These are phyloP conservation scores for Orussus abietinus DNA, from an alignment of 1,140 invertebrate genomes.

Conservation along the genomic window DNA sequence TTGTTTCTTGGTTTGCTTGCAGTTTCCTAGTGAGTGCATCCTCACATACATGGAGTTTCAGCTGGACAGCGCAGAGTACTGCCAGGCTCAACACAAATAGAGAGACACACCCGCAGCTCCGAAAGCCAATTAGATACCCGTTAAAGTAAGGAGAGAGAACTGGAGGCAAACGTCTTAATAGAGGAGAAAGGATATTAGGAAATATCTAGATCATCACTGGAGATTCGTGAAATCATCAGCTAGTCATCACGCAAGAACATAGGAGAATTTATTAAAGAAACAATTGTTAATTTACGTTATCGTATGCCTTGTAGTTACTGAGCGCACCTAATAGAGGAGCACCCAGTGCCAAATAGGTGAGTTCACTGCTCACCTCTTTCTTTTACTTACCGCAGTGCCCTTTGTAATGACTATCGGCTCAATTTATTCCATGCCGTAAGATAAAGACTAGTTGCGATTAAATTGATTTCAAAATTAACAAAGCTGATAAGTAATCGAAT, in stretches of 20 bases:
- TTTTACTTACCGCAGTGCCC: background rate
- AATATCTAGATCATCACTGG: slow-evolving; percentile 32
- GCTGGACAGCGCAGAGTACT: slow-evolving; percentile 92
- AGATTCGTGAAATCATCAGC: slow-evolving; percentile 41
- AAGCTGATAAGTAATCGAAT: no score
- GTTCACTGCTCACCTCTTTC: slow-evolving; percentile 2
- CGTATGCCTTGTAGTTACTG: slow-evolving; percentile 42
- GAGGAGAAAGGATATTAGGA: slow-evolving; percentile 24
- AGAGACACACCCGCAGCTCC: slow-evolving; percentile 41
- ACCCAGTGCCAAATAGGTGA: slow-evolving; percentile 49
- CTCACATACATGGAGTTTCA: slow-evolving; percentile 96
- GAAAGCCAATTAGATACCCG: slow-evolving; percentile 26
- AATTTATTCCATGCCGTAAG: no score
- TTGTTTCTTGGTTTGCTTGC: slow-evolving; percentile 32
- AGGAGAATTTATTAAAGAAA: slow-evolving; percentile 46
- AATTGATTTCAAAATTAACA: no score
- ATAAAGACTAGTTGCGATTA: no score
- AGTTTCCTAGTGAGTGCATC: slow-evolving; percentile 64
- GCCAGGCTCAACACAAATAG: slow-evolving; percentile 96
- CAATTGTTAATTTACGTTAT: slow-evolving; percentile 41
- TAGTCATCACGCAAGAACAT: slow-evolving; percentile 47
- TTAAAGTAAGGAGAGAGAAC: slow-evolving; percentile 23
- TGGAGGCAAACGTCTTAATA: slow-evolving; percentile 23
- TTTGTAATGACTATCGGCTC: background rate
- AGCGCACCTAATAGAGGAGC: slow-evolving; percentile 39